Conservation (phyloP, 1,140 invertebrate species). For the Conus betulinus region DNA sequence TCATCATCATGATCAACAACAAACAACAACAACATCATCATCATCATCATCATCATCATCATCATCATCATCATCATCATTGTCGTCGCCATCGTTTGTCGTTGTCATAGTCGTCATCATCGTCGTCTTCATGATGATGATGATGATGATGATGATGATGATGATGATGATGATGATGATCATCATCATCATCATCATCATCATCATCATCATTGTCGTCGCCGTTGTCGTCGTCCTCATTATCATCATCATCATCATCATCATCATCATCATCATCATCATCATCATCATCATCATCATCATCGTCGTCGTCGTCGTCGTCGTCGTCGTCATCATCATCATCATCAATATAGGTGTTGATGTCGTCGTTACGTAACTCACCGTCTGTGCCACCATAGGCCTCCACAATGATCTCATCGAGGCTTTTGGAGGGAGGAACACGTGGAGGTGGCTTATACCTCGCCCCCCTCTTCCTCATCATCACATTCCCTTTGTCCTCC, state of each 20-base stretch:
- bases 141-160: too few relatives aligned
- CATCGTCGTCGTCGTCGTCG: background rate
- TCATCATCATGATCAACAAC: background rate
- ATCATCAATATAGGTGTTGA: background rate
- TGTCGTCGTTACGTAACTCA: background rate
- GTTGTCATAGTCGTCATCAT: too few relatives aligned
- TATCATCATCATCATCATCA: background rate
- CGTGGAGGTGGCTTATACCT: background rate
- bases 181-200: background rate
- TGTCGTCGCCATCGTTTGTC: background rate
- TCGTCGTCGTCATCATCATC: background rate
- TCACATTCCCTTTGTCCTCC: background rate
- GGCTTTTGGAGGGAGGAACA: background rate
- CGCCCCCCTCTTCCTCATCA: background rate
- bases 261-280: background rate
- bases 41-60: background rate
- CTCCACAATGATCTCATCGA: constrained; percentile 9
- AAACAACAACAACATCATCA: background rate
- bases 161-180: background rate
- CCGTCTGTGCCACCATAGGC: background rate
- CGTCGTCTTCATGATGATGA: background rate
- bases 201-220: background rate
- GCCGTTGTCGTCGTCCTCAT: background rate
- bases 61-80: background rate
- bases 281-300: background rate